These are phyloP conservation scores for Pardosa pseudoannulata DNA, from an alignment of 2,888 invertebrate genomes.

Conservation along the genomic window DNA sequence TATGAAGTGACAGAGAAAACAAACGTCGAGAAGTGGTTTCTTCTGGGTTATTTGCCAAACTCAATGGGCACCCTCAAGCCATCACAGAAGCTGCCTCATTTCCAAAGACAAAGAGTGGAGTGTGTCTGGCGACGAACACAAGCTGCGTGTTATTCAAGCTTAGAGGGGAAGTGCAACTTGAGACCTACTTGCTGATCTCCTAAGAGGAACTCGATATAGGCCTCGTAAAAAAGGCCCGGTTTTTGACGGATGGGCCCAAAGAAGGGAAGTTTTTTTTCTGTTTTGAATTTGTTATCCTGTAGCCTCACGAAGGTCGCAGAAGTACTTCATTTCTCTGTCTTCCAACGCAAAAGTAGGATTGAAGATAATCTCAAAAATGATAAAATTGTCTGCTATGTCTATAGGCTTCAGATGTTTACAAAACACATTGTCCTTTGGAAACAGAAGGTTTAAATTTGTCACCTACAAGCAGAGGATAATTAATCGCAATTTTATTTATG, in stretches of 20 bases:
- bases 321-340: not conserved
- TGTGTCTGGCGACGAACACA: slow-evolving; percentile 17
- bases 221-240: not conserved
- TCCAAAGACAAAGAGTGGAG: not conserved
- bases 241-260: slow-evolving; percentile 26
- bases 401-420: too few relatives aligned
- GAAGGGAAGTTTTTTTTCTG: not conserved
- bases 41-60: slow-evolving; percentile 8
- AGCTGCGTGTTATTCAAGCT: slow-evolving; percentile 14
- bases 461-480: too few relatives aligned
- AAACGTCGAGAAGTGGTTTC: slow-evolving; percentile 7
- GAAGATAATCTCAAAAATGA: not conserved
- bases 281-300: not conserved
- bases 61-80: not conserved
- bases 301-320: not conserved
- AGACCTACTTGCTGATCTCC: slow-evolving; percentile 29
- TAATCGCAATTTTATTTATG: too few relatives aligned
- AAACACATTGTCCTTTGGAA: too few relatives aligned
- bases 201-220: slow-evolving; percentile 25
- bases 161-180: slow-evolving; percentile 24
- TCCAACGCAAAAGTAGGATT: not conserved
- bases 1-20: slow-evolving; percentile 17
- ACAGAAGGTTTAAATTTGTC: too few relatives aligned
- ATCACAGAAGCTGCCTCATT: slow-evolving; percentile 12
- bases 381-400: not conserved